Base-by-base conservation (phyloP, 2,113 vertebrate genomes). In the Sinocyclocheilus maitianheensis region DNA sequence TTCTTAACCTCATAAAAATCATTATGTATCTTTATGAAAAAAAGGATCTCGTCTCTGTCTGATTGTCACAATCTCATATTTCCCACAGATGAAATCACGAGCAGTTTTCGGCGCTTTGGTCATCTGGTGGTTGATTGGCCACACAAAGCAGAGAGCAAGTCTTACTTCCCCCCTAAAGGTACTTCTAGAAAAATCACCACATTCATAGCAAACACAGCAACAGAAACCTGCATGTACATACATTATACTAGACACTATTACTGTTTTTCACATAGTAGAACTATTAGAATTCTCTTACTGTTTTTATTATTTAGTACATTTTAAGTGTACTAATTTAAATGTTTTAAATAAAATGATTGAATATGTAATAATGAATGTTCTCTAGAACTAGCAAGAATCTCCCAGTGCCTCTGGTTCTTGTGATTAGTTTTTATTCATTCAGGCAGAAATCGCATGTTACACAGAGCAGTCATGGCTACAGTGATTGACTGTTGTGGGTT, bases 121-220 rank as follows among this genome's bases (percentile, higher is more conserved):
- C 98, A 97, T 92, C 95, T 99, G 94, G 98, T 99, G 81, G 98
- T 99, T 83, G 98, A 99, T 90, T 99, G 98, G 98, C 98, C 98
- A 63, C 98, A 99, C 93, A 99, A 99, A 95, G 98, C 98, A 58
- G 98, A 99, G 95, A 99, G 98, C 95, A 99, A 99, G 86, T 99
- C 98, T 77, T 99, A 99, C 92, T 99, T 99, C 90, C 98, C 98
- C 87, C 97, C 98, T 74, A 99, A 99, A 99, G 98, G 98, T 99
- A 96, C 89, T 67, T 20, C 80, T 48, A 60, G 11, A 16, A 67
- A 22, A 51, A 30, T n/a, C 4, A 48, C 14, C 7, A 75, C 9
- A 60, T 43, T 65, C 7, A 83, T 20, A 40, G 37, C 26, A 77
- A 77, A 77, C 13, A 34, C 40, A 43, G 20, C 20, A 62, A 60